A percentile compares a stretch with the other conserved stretches of the same genome.
Conservation (phyloP, 2,888 invertebrate genomes). For the Cotesia congregata region DNA sequence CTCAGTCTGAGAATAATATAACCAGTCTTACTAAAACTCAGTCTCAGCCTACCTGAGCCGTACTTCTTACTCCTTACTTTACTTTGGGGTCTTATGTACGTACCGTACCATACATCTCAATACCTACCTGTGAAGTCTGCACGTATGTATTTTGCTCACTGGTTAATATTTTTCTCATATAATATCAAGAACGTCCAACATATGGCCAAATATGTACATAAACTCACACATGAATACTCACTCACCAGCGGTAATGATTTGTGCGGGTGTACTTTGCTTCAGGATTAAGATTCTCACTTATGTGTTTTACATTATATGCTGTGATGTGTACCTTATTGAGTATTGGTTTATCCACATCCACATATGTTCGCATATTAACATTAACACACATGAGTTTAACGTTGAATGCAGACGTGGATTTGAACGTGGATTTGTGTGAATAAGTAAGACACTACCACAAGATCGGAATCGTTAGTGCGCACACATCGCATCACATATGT, state of each 20-base stretch:
- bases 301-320: not conserved
- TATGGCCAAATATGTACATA: not conserved
- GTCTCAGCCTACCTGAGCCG: too few species aligned
- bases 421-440: slow-evolving; percentile 11
- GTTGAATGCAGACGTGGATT: slow-evolving; percentile 17
- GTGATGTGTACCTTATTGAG: not conserved
- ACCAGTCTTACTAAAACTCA: not conserved
- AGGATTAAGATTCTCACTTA: not conserved
- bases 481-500: not conserved
- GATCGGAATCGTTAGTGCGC: not conserved
- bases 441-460: slow-evolving; percentile 23
- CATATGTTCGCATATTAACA: not conserved
- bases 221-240: not conserved
- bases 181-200: not conserved
- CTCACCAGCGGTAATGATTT: not conserved
- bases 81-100: not conserved
- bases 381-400: slow-evolving; percentile 25
- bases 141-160: slow-evolving; percentile 11
- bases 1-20: not conserved
- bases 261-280: slow-evolving; percentile 9
- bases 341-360: not conserved
- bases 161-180: not conserved
- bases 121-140: slow-evolving; percentile 1
- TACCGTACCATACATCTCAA: not conserved
- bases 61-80: too few species aligned